Percentiles rank a stretch among this genome's conserved stretches.
phyloP scores from a whole-genome alignment of 2,888 invertebrate species.

The Elmis aenea region DNA sequence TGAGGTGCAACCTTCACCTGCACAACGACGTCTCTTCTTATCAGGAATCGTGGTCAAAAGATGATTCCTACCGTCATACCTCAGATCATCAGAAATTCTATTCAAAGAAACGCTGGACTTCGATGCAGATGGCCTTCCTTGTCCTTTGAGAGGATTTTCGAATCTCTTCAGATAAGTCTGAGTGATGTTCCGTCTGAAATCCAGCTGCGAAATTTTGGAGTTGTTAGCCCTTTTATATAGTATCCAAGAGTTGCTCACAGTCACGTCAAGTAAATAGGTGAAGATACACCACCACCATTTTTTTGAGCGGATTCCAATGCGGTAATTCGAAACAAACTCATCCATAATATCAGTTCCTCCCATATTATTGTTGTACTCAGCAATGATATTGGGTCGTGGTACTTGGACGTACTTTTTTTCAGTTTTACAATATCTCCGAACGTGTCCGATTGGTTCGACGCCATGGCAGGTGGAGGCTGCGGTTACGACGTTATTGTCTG shows the following conservation, averaged over 20 bases:
- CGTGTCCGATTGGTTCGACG: slow-evolving; percentile 10
- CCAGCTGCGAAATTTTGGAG: slow-evolving; percentile 11
- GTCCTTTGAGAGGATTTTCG: slow-evolving; percentile 11
- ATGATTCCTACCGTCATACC: background rate
- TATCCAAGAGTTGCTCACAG: slow-evolving; percentile 6
- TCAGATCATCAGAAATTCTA: slow-evolving; percentile 1
- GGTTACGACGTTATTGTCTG: slow-evolving; percentile 25
- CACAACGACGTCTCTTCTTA: slow-evolving; percentile 21
- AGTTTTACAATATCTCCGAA: no score
- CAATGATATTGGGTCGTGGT: slow-evolving; percentile 15
- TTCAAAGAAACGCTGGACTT: slow-evolving; percentile 1
- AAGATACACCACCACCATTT: slow-evolving; percentile 12
- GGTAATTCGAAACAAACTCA: slow-evolving; percentile 1
- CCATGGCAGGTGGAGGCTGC: slow-evolving; percentile 17
- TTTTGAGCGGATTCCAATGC: slow-evolving; percentile 5
- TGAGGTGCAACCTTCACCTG: slow-evolving; percentile 11
- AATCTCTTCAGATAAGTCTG: slow-evolving; percentile 14
- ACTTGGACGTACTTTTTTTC: slow-evolving; percentile 18
- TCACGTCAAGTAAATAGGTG: slow-evolving; percentile 5
- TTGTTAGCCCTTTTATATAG: slow-evolving; percentile 6
- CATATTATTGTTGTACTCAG: slow-evolving; percentile 23
- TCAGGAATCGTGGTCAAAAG: no score
- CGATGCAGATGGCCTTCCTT: slow-evolving; percentile 7
- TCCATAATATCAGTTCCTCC: slow-evolving; percentile 22
- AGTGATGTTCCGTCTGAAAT: slow-evolving; percentile 12